Conservation (phyloP, 2,797 vertebrate genomes). For the Aulostomus chinensis region DNA sequence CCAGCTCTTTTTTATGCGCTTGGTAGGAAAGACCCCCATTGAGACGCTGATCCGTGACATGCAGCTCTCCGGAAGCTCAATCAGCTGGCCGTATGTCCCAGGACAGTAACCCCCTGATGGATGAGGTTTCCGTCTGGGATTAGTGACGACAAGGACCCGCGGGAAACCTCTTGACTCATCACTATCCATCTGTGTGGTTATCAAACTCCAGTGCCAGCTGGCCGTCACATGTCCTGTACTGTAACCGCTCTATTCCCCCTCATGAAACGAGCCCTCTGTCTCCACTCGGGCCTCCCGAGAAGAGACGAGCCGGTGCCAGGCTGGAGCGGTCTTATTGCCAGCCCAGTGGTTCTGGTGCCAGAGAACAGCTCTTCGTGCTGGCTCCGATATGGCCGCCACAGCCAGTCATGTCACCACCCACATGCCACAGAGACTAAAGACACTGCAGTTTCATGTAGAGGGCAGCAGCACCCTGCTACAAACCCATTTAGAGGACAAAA, state of each 20-base stretch:
- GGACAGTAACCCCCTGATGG: slow-evolving; percentile 76
- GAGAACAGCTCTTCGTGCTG: slow-evolving; percentile 53
- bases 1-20: slow-evolving; percentile 97
- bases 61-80: slow-evolving; percentile 95
- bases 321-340: slow-evolving; percentile 44
- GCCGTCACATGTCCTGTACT: slow-evolving; percentile 55
- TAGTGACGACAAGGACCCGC: slow-evolving; percentile 61
- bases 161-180: slow-evolving; percentile 71
- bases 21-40: slow-evolving; percentile 96
- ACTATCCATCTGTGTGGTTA: slow-evolving; percentile 67
- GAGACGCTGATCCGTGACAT: slow-evolving; percentile 97
- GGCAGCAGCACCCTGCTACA: slow-evolving; percentile 50
- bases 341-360: slow-evolving; percentile 44
- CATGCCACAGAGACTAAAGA: slow-evolving; percentile 49
- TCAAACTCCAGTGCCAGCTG: slow-evolving; percentile 60
- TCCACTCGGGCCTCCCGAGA: slow-evolving; percentile 33
- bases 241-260: slow-evolving; percentile 47
- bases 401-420: slow-evolving; percentile 55
- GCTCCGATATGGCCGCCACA: slow-evolving; percentile 48
- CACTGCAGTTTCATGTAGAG: slow-evolving; percentile 43
- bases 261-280: slow-evolving; percentile 44
- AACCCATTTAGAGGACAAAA: slow-evolving; percentile 40
- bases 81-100: slow-evolving; percentile 92
- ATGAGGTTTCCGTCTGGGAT: slow-evolving; percentile 58
- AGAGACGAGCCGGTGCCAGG: slow-evolving; percentile 41